phyloP scores from a whole-genome alignment of 1,140 invertebrate genomes.

The Tetragonula clypearis region DNA sequence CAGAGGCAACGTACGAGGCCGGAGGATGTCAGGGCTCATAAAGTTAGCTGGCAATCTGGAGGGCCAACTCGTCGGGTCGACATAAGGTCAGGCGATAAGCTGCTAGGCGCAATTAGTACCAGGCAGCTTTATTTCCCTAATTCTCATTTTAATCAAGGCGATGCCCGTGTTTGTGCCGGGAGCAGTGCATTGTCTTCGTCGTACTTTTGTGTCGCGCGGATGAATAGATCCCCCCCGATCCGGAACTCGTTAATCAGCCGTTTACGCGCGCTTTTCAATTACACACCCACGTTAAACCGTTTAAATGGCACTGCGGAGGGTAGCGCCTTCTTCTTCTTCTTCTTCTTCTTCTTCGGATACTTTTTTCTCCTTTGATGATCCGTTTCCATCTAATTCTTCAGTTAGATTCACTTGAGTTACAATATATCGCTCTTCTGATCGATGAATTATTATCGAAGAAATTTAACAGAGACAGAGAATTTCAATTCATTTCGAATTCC shows the following conservation, averaged over 20 bases:
- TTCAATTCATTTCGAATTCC: background rate
- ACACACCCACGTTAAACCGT: conserved; percentile 48
- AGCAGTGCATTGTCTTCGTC: conserved; percentile 68
- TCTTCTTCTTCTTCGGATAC: conserved; percentile 35
- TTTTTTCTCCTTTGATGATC: background rate
- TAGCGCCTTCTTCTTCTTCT: conserved; percentile 21
- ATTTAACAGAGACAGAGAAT: too few relatives aligned
- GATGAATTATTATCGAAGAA: background rate
- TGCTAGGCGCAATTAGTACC: conserved; percentile 67
- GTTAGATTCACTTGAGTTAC: background rate
- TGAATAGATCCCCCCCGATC: conserved; percentile 54
- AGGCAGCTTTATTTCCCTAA: conserved; percentile 74
- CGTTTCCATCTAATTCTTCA: too few relatives aligned
- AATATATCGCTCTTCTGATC: background rate
- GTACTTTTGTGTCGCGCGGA: conserved; percentile 64
- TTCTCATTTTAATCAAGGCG: conserved; percentile 78
- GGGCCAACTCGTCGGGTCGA: conserved; percentile 15
- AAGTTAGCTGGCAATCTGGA: conserved; percentile 32
- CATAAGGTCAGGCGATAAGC: conserved; percentile 63
- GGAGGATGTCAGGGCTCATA: conserved; percentile 23
- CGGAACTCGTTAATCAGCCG: conserved; percentile 75
- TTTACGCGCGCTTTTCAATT: conserved; percentile 68
- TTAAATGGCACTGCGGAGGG: conserved; percentile 59
- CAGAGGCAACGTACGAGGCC: too few relatives aligned
- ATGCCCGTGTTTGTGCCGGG: conserved; percentile 62